Evolutionary conservation across 1,140 invertebrate genomes (phyloP).

Genomic region (Penaeus vannamei): DNA sequence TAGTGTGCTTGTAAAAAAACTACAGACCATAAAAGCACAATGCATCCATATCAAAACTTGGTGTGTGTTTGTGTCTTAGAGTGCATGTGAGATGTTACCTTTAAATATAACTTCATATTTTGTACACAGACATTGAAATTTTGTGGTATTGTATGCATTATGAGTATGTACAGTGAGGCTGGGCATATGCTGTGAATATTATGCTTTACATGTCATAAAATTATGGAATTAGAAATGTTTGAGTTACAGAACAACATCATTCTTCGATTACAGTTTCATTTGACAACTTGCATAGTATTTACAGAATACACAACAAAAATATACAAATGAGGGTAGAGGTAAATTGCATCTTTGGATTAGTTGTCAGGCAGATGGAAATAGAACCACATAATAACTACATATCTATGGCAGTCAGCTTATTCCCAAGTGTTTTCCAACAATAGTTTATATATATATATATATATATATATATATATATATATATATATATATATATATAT

Average conservation of each 20-base stretch:
- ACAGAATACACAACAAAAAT: conserved; percentile 11
- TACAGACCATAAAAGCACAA: conserved; percentile 30
- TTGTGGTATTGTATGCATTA: background rate
- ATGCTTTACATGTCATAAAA: background rate
- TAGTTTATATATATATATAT: background rate
- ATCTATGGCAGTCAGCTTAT: conserved; percentile 23
- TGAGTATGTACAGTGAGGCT: conserved; percentile 29
- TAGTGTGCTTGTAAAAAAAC: conserved; percentile 42
- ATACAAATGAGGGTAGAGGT: background rate
- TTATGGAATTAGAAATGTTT: background rate
- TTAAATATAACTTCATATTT: conserved; percentile 5
- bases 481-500: too few relatives aligned
- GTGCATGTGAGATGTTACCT: conserved; percentile 4
- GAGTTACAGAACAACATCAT: background rate
- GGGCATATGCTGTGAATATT: background rate
- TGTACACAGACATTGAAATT: conserved; percentile 4
- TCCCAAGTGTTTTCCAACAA: background rate
- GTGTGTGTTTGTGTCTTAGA: conserved; percentile 34
- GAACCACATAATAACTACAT: background rate
- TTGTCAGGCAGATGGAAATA: background rate
- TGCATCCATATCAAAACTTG: conserved; percentile 47
- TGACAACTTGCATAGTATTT: conserved; percentile 12
- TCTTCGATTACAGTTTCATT: background rate
- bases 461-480: too few relatives aligned
- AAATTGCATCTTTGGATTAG: too few relatives aligned